Evolutionary conservation across 2,797 vertebrate genomes (phyloP).

Genomic region (Neopelma chrysocephalum): DNA sequence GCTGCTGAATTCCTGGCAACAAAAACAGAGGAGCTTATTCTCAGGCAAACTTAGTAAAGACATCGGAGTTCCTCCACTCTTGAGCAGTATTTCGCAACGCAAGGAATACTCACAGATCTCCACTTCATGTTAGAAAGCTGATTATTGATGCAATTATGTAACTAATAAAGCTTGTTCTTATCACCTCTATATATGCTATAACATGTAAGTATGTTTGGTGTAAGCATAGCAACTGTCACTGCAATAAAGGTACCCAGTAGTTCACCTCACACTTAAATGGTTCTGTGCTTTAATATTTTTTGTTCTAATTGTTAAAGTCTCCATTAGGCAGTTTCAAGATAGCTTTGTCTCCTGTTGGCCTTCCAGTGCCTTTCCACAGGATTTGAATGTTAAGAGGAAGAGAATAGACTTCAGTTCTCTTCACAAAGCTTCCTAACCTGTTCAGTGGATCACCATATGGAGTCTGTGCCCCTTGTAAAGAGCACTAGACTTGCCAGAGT

Average conservation of each 20-base stretch:
- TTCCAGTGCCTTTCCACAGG: not conserved
- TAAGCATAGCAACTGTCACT: not conserved
- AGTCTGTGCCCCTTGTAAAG: not conserved
- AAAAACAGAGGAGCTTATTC: not conserved
- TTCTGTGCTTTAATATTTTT: not conserved
- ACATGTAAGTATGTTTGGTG: not conserved
- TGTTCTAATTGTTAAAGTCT: not conserved
- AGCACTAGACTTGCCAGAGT: not conserved
- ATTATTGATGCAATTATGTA: not conserved
- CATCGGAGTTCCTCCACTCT: not conserved
- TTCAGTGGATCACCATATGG: not conserved
- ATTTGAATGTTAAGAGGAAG: not conserved
- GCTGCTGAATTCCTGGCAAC: constrained; percentile 78
- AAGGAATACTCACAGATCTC: not conserved
- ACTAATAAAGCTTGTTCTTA: not conserved
- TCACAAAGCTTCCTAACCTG: not conserved
- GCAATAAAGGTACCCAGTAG: not conserved
- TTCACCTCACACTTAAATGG: not conserved
- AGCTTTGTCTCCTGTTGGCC: not conserved
- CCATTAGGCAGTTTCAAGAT: not conserved
- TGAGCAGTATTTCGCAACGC: not conserved
- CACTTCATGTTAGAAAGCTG: not conserved
- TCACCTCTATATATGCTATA: not conserved
- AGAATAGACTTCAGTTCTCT: not conserved
- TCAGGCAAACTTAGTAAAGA: not conserved